phyloP scores from a whole-genome alignment of 2,113 vertebrate genomes.

The Clarias batrachus region DNA sequence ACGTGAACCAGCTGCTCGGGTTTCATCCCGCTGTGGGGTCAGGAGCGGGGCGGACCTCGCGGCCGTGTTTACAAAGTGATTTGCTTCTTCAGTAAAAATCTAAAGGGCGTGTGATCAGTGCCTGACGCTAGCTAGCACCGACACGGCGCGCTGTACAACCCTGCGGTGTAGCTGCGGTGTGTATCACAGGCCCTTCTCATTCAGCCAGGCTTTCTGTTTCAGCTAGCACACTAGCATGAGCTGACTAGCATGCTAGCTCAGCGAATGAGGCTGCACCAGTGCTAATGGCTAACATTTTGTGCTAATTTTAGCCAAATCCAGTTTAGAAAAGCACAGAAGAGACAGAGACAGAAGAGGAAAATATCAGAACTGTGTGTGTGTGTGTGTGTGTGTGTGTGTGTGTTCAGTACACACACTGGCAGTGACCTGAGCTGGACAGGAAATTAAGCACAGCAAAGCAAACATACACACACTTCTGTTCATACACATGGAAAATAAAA shows the following conservation, averaged over 20 bases:
- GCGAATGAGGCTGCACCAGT: background rate
- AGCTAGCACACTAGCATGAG: background rate
- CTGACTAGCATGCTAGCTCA: background rate
- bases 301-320: no score
- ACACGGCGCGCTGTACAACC: background rate
- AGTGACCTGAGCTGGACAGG: slow-evolving; percentile 31
- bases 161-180: background rate
- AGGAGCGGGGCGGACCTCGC: background rate
- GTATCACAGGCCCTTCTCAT: background rate
- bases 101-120: background rate
- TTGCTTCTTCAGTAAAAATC: background rate
- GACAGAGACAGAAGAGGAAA: background rate
- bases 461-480: slow-evolving; percentile 30
- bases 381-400: slow-evolving; percentile 34
- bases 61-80: background rate
- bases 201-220: background rate
- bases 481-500: background rate
- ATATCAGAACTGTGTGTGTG: background rate
- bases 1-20: background rate
- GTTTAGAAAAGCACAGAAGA: background rate
- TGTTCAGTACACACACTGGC: slow-evolving; percentile 24
- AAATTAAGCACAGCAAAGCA: slow-evolving; percentile 49
- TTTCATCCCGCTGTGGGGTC: background rate
- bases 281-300: background rate
- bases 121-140: background rate